These are phyloP conservation scores for Periplaneta americana DNA, from an alignment of 1,140 invertebrate genomes.

Conservation along the genomic window DNA sequence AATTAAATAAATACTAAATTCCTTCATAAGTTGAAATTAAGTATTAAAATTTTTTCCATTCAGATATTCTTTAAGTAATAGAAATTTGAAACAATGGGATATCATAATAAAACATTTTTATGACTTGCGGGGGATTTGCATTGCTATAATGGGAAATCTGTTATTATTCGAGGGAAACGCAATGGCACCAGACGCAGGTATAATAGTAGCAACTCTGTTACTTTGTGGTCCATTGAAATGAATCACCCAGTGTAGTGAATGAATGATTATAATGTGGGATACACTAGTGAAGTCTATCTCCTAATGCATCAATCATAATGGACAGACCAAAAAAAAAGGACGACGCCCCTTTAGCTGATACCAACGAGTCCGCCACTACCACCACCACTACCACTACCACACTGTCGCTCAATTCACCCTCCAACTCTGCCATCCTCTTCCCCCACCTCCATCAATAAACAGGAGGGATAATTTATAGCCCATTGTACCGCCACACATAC, in stretches of 20 bases:
- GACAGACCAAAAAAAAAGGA: background rate
- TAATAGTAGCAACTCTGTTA: background rate
- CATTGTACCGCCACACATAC: background rate
- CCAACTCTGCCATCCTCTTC: too few species aligned
- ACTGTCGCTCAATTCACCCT: background rate
- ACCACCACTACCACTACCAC: background rate
- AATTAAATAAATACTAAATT: too few species aligned
- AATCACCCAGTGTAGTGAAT: background rate
- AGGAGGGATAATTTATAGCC: background rate
- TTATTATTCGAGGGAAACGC: background rate
- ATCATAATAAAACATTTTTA: too few species aligned
- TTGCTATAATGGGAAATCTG: background rate
- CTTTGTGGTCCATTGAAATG: background rate
- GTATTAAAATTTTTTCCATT: too few species aligned
- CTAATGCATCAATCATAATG: background rate
- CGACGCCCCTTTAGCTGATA: background rate
- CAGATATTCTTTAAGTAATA: too few species aligned
- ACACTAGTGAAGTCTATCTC: background rate
- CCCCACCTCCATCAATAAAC: background rate
- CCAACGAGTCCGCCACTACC: background rate
- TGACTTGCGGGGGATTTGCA: background rate
- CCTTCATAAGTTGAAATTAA: too few species aligned
- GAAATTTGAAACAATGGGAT: too few species aligned
- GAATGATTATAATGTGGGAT: background rate
- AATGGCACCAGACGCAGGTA: background rate